phyloP scores from a whole-genome alignment of 2,888 invertebrate species.

The Ethmia dodecea region DNA sequence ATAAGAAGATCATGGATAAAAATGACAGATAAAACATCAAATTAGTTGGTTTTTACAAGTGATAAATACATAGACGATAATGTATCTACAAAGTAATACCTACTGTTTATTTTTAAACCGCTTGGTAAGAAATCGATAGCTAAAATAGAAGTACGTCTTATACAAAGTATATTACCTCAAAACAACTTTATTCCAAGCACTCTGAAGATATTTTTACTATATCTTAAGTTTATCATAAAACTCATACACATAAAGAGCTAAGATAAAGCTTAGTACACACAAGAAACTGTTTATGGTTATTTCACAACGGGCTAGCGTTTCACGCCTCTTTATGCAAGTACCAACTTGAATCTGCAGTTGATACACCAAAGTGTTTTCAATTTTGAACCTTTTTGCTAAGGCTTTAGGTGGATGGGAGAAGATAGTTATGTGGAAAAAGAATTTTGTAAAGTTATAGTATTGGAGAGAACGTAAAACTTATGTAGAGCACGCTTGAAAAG shows the following conservation, averaged over 20 bases:
- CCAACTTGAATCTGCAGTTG: constrained; percentile 10
- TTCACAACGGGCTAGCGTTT: constrained; percentile 50
- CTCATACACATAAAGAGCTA: constrained; percentile 24
- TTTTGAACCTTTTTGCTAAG: constrained; percentile 11
- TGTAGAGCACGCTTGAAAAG: constrained; percentile 69
- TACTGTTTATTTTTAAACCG: too few relatives aligned
- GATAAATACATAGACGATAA: too few relatives aligned
- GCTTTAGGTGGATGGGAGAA: constrained; percentile 5
- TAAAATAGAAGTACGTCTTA: too few relatives aligned
- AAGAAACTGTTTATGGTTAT: constrained; percentile 54
- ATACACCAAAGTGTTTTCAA: background rate
- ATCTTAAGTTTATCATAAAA: constrained; percentile 31
- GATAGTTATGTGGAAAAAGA: constrained; percentile 12
- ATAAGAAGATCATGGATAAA: too few relatives aligned
- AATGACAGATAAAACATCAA: too few relatives aligned
- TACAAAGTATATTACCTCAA: too few relatives aligned
- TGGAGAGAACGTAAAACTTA: constrained; percentile 62
- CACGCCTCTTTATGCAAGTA: constrained; percentile 43
- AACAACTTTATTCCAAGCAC: too few relatives aligned
- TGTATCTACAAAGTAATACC: too few relatives aligned
- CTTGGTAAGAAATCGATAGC: too few relatives aligned
- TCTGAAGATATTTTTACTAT: constrained; percentile 5
- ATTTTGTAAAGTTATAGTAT: constrained; percentile 40
- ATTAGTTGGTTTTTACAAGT: too few relatives aligned
- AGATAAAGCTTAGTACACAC: constrained; percentile 48